Evolutionary conservation across 2,888 invertebrate species (phyloP).

Genomic region (Drosophila sordidapex): DNA sequence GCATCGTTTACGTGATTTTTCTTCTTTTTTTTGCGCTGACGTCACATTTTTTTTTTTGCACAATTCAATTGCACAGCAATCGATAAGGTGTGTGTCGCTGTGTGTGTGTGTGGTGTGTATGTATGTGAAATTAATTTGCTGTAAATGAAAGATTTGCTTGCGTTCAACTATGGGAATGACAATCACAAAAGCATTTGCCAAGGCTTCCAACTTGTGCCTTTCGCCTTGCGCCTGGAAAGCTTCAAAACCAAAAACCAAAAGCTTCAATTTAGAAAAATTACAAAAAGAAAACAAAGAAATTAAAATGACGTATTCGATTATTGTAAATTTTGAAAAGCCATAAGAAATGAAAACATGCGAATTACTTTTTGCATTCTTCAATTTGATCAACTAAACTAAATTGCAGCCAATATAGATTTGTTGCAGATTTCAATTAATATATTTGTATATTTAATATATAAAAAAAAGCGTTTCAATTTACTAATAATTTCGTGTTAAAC

Average conservation of each 20-base stretch:
- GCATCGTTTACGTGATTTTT: slow-evolving; percentile 33
- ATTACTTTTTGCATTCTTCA: slow-evolving; percentile 41
- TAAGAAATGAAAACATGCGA: slow-evolving; percentile 54
- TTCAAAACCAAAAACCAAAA: slow-evolving; percentile 20
- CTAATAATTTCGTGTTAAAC: slow-evolving; percentile 44
- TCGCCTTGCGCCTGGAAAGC: slow-evolving; percentile 26
- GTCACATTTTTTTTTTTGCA: slow-evolving; percentile 37
- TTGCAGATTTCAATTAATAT: slow-evolving; percentile 27
- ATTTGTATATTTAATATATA: slow-evolving; percentile 5
- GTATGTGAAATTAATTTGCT: slow-evolving; percentile 33
- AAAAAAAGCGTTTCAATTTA: slow-evolving; percentile 57
- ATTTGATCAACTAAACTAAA: slow-evolving; percentile 69
- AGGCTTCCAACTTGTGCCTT: slow-evolving; percentile 34
- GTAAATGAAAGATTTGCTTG: slow-evolving; percentile 55
- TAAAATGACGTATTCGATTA: slow-evolving; percentile 24
- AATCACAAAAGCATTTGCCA: slow-evolving; percentile 72
- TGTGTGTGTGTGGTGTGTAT: slow-evolving; percentile 16
- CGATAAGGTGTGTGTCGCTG: slow-evolving; percentile 30
- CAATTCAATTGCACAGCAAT: slow-evolving; percentile 52
- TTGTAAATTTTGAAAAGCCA: slow-evolving; percentile 33
- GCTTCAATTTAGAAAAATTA: slow-evolving; percentile 14
- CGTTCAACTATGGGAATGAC: slow-evolving; percentile 47
- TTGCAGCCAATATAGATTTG: slow-evolving; percentile 68
- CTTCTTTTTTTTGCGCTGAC: slow-evolving; percentile 37
- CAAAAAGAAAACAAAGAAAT: slow-evolving; percentile 3